These are phyloP conservation scores for Siphamia tubifer DNA, from an alignment of 2,113 vertebrate species.

Conservation along the genomic window DNA sequence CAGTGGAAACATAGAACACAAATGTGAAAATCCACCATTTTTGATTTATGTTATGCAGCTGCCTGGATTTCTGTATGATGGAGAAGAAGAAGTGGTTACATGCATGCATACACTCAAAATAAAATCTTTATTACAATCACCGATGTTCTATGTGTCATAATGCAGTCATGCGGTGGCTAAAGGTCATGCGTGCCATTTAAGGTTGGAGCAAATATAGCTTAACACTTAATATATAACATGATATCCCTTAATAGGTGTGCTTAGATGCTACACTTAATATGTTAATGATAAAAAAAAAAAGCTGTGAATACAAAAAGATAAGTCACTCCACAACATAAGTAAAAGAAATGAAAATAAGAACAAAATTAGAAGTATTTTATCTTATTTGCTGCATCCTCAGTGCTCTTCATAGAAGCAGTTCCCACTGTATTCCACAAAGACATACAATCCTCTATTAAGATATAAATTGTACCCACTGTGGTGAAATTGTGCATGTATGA, in stretches of 20 bases:
- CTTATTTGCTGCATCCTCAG: no score
- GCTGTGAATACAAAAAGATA: no score
- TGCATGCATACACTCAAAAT: no score
- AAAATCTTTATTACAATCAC: slow-evolving; percentile 61
- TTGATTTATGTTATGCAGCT: slow-evolving; percentile 69
- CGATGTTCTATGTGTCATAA: slow-evolving; percentile 60
- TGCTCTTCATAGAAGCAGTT: neutral
- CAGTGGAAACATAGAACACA: slow-evolving; percentile 27
- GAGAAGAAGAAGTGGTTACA: slow-evolving; percentile 48
- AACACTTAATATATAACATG: slow-evolving; percentile 34
- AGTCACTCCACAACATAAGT: no score
- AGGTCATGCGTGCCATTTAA: slow-evolving; percentile 22
- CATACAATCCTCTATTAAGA: neutral
- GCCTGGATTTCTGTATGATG: slow-evolving; percentile 45
- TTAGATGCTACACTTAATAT: no score
- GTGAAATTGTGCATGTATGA: slow-evolving; percentile 8
- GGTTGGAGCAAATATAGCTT: neutral
- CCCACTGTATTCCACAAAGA: neutral
- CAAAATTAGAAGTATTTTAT: no score
- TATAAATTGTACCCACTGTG: neutral
- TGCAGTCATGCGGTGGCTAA: slow-evolving; percentile 25
- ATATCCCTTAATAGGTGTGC: no score
- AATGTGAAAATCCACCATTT: slow-evolving; percentile 49
- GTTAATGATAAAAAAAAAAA: no score
- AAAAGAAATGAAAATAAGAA: no score